Percentiles rank a stretch among this genome's conserved stretches.
phyloP scores from a whole-genome alignment of 1,140 invertebrate genomes.

The Cheumatopsyche charites region DNA sequence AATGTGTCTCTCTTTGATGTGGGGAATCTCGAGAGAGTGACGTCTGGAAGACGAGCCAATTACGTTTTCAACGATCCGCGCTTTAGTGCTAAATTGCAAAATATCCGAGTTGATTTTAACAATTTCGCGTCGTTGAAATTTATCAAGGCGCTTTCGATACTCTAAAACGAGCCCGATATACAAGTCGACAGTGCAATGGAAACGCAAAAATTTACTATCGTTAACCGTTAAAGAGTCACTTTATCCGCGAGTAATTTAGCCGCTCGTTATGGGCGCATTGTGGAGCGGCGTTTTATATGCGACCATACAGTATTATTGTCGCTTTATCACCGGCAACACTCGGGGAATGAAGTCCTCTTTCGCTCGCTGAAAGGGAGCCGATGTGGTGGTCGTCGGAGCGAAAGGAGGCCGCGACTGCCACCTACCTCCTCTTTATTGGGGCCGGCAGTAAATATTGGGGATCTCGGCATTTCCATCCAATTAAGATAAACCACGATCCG shows the following conservation, averaged over 20 bases:
- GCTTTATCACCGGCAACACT: slow-evolving; percentile 38
- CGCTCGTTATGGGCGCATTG: slow-evolving; percentile 28
- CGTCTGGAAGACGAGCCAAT: too few species aligned
- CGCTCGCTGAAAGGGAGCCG: slow-evolving; percentile 18
- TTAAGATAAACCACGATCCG: slow-evolving; percentile 48
- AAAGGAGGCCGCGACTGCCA: slow-evolving; percentile 7
- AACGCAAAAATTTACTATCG: too few species aligned
- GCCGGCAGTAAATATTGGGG: slow-evolving; percentile 46
- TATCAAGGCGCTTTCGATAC: too few species aligned
- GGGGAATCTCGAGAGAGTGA: too few species aligned
- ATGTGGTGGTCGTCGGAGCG: background rate
- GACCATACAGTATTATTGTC: slow-evolving; percentile 34
- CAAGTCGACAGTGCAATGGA: too few species aligned
- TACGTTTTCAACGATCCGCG: too few species aligned
- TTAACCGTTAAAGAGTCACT: too few species aligned
- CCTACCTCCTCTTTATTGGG: slow-evolving; percentile 16
- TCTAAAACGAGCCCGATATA: too few species aligned
- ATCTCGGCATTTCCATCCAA: slow-evolving; percentile 46
- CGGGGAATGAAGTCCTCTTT: slow-evolving; percentile 39
- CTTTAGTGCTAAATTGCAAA: too few species aligned
- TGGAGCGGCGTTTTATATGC: slow-evolving; percentile 27
- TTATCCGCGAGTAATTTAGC: slow-evolving; percentile 25
- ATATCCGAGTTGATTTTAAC: too few species aligned
- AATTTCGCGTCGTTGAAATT: too few species aligned
- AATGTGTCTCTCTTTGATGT: too few species aligned